These are phyloP conservation scores for Gasteruption jaculator DNA, from an alignment of 2,888 invertebrate species.

Conservation along the genomic window DNA sequence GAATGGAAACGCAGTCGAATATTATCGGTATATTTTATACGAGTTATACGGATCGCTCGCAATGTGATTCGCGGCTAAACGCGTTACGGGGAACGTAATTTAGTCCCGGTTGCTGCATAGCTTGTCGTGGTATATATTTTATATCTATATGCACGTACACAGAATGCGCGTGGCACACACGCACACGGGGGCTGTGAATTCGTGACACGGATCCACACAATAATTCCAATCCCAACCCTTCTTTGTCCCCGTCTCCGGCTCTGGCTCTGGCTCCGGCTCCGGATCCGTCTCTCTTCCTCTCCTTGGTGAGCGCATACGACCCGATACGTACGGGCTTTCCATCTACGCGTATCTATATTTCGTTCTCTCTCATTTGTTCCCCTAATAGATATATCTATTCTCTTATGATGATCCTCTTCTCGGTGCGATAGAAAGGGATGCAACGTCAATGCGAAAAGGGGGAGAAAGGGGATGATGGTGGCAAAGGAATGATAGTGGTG, in stretches of 20 bases:
- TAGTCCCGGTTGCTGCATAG: slow-evolving; percentile 39
- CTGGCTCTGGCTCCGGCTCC: slow-evolving; percentile 10
- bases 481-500: slow-evolving; percentile 20
- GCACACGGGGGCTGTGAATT: too few species aligned
- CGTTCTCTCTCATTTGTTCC: slow-evolving; percentile 5
- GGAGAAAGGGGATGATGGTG: slow-evolving; percentile 3
- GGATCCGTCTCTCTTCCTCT: slow-evolving; percentile 12
- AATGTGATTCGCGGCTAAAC: slow-evolving; percentile 49
- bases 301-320: slow-evolving; percentile 6
- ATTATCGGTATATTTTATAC: too few species aligned
- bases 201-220: slow-evolving; percentile 33
- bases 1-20: too few species aligned
- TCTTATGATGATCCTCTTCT: slow-evolving; percentile 18
- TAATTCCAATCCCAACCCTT: too few species aligned
- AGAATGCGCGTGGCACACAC: slow-evolving; percentile 17
- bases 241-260: slow-evolving; percentile 13
- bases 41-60: slow-evolving; percentile 47
- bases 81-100: slow-evolving; percentile 48
- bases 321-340: too few species aligned
- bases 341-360: slow-evolving; percentile 16
- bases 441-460: neutral
- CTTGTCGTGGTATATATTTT: slow-evolving; percentile 24
- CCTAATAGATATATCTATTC: slow-evolving; percentile 8
- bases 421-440: slow-evolving; percentile 14
- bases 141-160: slow-evolving; percentile 10